Evolutionary conservation across 30 jellyfish, hydroid and myxozoan genomes (phyloP).

Genomic region (Hydractinia symbiolongicarpus): DNA sequence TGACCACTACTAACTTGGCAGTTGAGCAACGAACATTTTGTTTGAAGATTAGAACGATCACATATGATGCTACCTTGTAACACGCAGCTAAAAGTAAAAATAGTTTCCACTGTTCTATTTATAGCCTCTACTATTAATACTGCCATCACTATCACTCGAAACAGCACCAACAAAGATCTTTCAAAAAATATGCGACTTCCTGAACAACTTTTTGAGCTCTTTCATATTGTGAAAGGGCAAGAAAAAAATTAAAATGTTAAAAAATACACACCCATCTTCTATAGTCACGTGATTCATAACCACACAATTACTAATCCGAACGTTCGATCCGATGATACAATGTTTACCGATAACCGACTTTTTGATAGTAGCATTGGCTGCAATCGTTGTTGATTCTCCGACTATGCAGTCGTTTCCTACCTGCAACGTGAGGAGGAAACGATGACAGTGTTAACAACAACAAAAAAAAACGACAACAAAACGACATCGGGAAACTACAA

Average conservation of each 20-base stretch:
- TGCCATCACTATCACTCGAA: too few relatives aligned
- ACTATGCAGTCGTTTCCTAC: constrained; percentile 80
- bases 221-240: background rate
- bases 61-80: constrained; percentile 69
- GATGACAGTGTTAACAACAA: background rate
- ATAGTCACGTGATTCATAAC: constrained; percentile 83
- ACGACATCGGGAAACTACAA: too few relatives aligned
- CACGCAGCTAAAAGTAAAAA: constrained; percentile 37
- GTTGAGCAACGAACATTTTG: constrained; percentile 47
- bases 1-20: constrained; percentile 79
- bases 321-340: constrained; percentile 79
- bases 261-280: constrained; percentile 61
- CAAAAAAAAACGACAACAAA: too few relatives aligned
- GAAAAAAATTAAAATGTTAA: background rate
- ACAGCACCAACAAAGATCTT: too few relatives aligned
- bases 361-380: constrained; percentile 65
- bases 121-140: too few relatives aligned
- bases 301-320: constrained; percentile 77
- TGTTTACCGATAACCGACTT: constrained; percentile 72
- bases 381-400: constrained; percentile 65
- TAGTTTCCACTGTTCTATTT: background rate
- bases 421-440: constrained; percentile 23
- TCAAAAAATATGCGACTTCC: background rate
- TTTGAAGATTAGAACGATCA: constrained; percentile 48
- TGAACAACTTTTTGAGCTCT: too few relatives aligned